phyloP scores from a whole-genome alignment of 1,140 invertebrate species.

The Cecropterus lyciades region DNA sequence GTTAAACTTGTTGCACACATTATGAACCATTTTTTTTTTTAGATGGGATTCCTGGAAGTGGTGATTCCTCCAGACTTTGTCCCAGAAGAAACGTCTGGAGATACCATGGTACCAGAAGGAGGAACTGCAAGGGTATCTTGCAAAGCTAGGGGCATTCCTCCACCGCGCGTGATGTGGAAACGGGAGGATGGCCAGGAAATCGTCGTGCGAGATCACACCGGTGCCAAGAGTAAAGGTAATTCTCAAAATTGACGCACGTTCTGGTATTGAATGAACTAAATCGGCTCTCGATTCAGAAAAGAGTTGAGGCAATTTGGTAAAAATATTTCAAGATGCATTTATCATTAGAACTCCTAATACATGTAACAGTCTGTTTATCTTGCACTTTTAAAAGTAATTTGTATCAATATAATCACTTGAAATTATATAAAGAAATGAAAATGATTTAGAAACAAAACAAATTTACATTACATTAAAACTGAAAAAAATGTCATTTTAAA shows the following conservation, averaged over 20 bases:
- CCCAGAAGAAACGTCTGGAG: slow-evolving; percentile 91
- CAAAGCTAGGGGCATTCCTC: slow-evolving; percentile 92
- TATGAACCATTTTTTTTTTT: slow-evolving; percentile 33
- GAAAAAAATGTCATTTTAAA: too few relatives aligned
- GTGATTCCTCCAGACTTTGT: slow-evolving; percentile 96
- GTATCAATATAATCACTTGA: too few relatives aligned
- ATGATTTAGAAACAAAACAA: too few relatives aligned
- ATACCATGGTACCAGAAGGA: slow-evolving; percentile 93
- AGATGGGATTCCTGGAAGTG: slow-evolving; percentile 93
- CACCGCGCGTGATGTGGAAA: slow-evolving; percentile 94
- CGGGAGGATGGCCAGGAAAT: slow-evolving; percentile 94
- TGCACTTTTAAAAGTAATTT: too few relatives aligned
- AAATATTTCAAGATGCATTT: not conserved
- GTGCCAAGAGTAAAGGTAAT: slow-evolving; percentile 87
- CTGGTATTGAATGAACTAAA: not conserved
- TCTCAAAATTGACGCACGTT: not conserved
- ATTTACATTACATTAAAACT: too few relatives aligned
- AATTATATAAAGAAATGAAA: too few relatives aligned
- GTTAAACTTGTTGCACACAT: too few relatives aligned
- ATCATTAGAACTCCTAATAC: not conserved
- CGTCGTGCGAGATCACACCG: slow-evolving; percentile 88
- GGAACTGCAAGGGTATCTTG: slow-evolving; percentile 89
- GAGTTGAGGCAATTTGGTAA: not conserved
- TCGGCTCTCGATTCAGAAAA: not conserved
- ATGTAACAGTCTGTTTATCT: not conserved